These are phyloP conservation scores for Hermetia illucens DNA, from an alignment of 1,140 invertebrate genomes.

Conservation along the genomic window DNA sequence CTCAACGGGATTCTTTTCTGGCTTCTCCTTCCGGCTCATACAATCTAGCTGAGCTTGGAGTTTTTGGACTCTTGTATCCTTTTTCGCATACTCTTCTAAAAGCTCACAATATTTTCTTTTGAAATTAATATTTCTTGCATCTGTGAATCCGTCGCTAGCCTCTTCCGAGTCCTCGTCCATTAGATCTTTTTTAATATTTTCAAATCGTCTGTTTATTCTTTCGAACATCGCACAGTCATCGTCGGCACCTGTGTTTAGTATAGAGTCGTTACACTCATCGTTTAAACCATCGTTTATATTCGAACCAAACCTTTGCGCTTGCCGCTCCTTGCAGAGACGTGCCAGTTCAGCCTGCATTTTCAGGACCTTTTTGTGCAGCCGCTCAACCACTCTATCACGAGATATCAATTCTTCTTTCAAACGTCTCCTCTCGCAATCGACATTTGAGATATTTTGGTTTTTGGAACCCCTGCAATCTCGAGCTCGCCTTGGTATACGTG, in stretches of 20 bases:
- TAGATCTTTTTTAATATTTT: constrained; percentile 11
- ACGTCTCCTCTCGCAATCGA: too few relatives aligned
- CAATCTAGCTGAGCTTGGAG: too few relatives aligned
- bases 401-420: constrained; percentile 33
- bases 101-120: too few relatives aligned
- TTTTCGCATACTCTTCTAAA: too few relatives aligned
- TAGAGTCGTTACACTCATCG: constrained; percentile 13
- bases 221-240: constrained; percentile 20
- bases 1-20: constrained; percentile 19
- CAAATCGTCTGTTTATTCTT: constrained; percentile 25
- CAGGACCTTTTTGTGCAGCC: constrained; percentile 31
- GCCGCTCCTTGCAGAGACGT: not conserved
- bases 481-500: too few relatives aligned
- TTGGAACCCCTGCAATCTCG: too few relatives aligned
- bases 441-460: too few relatives aligned
- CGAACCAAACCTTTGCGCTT: constrained; percentile 4
- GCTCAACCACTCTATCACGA: constrained; percentile 33
- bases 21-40: too few relatives aligned
- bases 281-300: constrained; percentile 17
- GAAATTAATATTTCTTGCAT: too few relatives aligned
- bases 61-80: too few relatives aligned
- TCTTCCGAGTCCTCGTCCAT: too few relatives aligned
- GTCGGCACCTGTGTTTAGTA: constrained; percentile 21
- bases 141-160: too few relatives aligned
- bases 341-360: constrained; percentile 29